Conservation (phyloP, 1,140 invertebrate species). For the Platyura marginata region DNA sequence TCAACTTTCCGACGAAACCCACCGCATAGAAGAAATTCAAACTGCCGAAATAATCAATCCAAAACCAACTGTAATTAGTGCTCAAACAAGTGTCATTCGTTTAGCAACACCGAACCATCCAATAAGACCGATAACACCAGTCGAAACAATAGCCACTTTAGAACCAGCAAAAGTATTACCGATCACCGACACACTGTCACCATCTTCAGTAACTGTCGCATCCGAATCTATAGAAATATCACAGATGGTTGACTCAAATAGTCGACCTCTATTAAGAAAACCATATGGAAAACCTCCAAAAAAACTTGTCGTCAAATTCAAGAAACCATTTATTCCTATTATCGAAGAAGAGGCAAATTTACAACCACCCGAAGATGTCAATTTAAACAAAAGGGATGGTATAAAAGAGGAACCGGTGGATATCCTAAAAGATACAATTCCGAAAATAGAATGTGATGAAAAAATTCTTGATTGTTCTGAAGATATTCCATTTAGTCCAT, state of each 20-base stretch:
- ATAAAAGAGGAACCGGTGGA: too few relatives aligned
- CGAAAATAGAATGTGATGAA: too few relatives aligned
- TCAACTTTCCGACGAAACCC: too few relatives aligned
- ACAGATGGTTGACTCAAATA: too few relatives aligned
- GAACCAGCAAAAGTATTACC: too few relatives aligned
- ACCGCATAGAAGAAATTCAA: not conserved
- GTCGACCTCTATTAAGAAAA: not conserved
- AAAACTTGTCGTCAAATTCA: slow-evolving; percentile 5
- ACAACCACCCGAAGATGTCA: not conserved
- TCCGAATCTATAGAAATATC: slow-evolving; percentile 7
- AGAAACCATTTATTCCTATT: slow-evolving; percentile 3
- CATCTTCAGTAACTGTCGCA: slow-evolving; percentile 11
- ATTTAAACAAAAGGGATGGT: too few relatives aligned
- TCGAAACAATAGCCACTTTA: slow-evolving; percentile 4
- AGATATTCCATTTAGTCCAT: not conserved
- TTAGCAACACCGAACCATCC: not conserved
- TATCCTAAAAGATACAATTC: too few relatives aligned
- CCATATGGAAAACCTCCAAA: slow-evolving; percentile 2
- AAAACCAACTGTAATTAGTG: too few relatives aligned
- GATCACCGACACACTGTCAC: too few relatives aligned
- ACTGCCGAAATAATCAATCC: too few relatives aligned
- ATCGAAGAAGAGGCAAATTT: slow-evolving; percentile 1
- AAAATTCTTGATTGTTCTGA: not conserved
- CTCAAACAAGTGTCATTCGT: not conserved
- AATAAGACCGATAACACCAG: slow-evolving; percentile 8